Evolutionary conservation across 2,797 vertebrate genomes (phyloP).

Genomic region (Allobates femoralis): DNA sequence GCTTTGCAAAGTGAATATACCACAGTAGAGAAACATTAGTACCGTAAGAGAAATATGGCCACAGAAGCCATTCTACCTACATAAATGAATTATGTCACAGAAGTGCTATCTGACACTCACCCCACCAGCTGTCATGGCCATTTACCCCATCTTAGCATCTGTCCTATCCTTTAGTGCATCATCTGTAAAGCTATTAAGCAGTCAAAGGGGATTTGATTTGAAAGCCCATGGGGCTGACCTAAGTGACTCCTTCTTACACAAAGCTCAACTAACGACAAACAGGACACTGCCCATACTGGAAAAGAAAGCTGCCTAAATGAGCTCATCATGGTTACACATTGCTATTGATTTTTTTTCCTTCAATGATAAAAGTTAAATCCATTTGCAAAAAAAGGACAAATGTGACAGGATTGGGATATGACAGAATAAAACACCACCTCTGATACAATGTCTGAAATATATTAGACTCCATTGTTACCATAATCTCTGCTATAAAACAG

Average conservation of each 20-base stretch:
- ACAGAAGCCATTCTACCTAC: slow-evolving; percentile 10
- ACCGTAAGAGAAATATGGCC: slow-evolving; percentile 6
- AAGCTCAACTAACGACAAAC: slow-evolving; percentile 45
- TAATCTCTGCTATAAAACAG: not conserved
- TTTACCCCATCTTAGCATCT: slow-evolving; percentile 62
- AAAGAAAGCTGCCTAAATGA: slow-evolving; percentile 40
- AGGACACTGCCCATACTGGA: slow-evolving; percentile 36
- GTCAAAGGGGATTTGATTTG: slow-evolving; percentile 38
- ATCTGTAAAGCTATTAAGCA: slow-evolving; percentile 53
- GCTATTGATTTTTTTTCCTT: slow-evolving; percentile 22
- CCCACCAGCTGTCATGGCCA: slow-evolving; percentile 54
- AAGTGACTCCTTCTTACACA: slow-evolving; percentile 40
- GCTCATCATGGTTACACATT: slow-evolving; percentile 39
- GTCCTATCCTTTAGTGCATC: slow-evolving; percentile 42
- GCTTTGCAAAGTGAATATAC: not conserved
- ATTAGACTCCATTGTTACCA: not conserved
- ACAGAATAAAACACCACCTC: slow-evolving; percentile 17
- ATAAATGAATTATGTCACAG: slow-evolving; percentile 39
- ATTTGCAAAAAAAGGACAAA: slow-evolving; percentile 13
- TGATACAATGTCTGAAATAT: not conserved
- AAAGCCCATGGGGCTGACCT: slow-evolving; percentile 44
- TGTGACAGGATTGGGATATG: not conserved
- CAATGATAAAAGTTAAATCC: slow-evolving; percentile 23
- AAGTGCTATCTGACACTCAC: slow-evolving; percentile 47
- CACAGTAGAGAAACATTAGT: not conserved